Conservation (phyloP, 2,797 vertebrate species). For the Urocyon cinereoargenteus region DNA sequence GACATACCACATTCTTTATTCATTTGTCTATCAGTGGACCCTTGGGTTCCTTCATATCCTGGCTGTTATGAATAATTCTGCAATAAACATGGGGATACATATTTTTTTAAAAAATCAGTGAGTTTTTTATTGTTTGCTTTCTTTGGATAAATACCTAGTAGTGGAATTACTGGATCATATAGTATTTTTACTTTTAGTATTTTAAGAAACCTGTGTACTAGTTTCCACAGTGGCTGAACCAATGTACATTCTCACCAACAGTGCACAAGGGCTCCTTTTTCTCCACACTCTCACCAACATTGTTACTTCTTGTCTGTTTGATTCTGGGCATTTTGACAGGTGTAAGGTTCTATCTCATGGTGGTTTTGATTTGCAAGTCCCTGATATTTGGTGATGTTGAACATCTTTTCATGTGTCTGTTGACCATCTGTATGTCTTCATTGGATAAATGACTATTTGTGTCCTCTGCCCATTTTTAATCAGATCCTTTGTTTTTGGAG, state of each 20-base stretch:
- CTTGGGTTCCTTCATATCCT: not conserved
- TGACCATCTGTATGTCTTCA: not conserved
- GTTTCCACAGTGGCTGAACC: not conserved
- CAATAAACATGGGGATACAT: not conserved
- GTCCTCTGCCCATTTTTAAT: not conserved
- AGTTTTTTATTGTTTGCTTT: not conserved
- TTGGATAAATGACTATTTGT: not conserved
- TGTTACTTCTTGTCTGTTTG: not conserved
- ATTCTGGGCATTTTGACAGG: not conserved
- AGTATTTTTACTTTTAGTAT: not conserved
- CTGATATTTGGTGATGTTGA: not conserved
- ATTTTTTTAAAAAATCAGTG: not conserved
- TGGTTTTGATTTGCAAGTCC: not conserved
- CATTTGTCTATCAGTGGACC: not conserved
- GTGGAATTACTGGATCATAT: not conserved
- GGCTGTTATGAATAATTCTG: not conserved
- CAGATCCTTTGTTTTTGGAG: not conserved
- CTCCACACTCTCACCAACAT: not conserved
- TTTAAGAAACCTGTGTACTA: not conserved
- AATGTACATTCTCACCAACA: not conserved
- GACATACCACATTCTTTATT: not conserved
- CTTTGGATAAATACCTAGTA: not conserved
- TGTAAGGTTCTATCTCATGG: not conserved
- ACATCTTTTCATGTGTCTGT: not conserved
- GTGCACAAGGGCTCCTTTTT: not conserved